phyloP scores from a whole-genome alignment of 2,797 vertebrate species.

The Amphiprion clarkii region DNA sequence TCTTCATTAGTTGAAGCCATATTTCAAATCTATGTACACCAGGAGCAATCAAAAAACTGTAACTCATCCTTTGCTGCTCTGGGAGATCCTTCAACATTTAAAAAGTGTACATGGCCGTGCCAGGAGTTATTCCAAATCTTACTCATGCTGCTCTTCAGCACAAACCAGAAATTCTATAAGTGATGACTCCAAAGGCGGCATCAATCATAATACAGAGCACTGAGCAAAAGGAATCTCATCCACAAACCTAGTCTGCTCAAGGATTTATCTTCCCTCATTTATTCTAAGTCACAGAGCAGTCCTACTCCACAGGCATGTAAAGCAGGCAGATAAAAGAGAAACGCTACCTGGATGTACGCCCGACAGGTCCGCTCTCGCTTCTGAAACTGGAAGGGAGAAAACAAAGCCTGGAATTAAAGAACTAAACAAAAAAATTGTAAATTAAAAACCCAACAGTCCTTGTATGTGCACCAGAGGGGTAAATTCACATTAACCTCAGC shows the following conservation, averaged over 20 bases:
- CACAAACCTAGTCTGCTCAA: slow-evolving; percentile 58
- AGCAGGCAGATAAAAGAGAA: slow-evolving; percentile 70
- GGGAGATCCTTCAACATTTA: slow-evolving; percentile 62
- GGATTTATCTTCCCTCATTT: slow-evolving; percentile 70
- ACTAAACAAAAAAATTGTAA: slow-evolving; percentile 45
- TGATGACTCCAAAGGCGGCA: slow-evolving; percentile 70
- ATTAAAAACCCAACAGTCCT: slow-evolving; percentile 52
- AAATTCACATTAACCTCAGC: slow-evolving; percentile 48
- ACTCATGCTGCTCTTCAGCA: slow-evolving; percentile 54
- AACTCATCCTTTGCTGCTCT: slow-evolving; percentile 49
- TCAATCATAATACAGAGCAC: slow-evolving; percentile 70
- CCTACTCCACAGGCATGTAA: slow-evolving; percentile 59
- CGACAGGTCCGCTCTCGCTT: slow-evolving; percentile 94
- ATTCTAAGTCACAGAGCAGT: slow-evolving; percentile 67
- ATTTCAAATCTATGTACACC: slow-evolving; percentile 50
- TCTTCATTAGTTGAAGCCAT: slow-evolving; percentile 44
- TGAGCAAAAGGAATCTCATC: slow-evolving; percentile 72
- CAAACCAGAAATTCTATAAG: slow-evolving; percentile 65
- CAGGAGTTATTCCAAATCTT: slow-evolving; percentile 60
- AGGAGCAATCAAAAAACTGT: slow-evolving; percentile 39
- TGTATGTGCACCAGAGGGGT: slow-evolving; percentile 37
- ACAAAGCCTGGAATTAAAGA: slow-evolving; percentile 65
- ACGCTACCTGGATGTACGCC: slow-evolving; percentile 92
- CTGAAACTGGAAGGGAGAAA: slow-evolving; percentile 87
- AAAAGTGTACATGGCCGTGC: slow-evolving; percentile 44